Conservation (phyloP, 2,113 vertebrate genomes). For the Thomomys bottae region DNA sequence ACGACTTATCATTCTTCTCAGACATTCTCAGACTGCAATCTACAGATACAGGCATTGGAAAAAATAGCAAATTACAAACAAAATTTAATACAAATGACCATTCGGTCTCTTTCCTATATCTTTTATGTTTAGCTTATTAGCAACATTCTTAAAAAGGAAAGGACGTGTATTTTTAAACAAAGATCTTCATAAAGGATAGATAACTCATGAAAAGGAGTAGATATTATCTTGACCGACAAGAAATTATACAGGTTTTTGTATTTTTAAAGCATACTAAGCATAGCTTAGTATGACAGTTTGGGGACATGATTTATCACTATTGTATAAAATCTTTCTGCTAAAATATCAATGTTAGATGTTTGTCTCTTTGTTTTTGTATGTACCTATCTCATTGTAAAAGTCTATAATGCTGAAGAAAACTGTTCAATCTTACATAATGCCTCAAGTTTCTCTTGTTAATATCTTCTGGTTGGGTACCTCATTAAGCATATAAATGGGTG, state of each 20-base stretch:
- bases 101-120: neutral
- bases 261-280: neutral
- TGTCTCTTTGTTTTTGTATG: neutral
- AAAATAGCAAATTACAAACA: neutral
- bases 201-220: neutral
- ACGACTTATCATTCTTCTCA: neutral
- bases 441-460: neutral
- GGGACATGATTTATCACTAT: neutral
- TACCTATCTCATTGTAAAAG: neutral
- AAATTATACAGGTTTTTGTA: neutral
- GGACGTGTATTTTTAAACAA: neutral
- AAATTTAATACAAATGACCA: slow-evolving; percentile 27
- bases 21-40: neutral
- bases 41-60: neutral
- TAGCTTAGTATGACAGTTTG: neutral
- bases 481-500: neutral
- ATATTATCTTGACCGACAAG: neutral
- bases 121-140: neutral
- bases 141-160: neutral
- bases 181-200: neutral
- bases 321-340: neutral
- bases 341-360: neutral
- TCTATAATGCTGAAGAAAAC: neutral
- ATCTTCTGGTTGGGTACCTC: neutral
- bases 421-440: neutral